phyloP scores from a whole-genome alignment of 1,140 invertebrate genomes.

The Drosophila subpulchrella region DNA sequence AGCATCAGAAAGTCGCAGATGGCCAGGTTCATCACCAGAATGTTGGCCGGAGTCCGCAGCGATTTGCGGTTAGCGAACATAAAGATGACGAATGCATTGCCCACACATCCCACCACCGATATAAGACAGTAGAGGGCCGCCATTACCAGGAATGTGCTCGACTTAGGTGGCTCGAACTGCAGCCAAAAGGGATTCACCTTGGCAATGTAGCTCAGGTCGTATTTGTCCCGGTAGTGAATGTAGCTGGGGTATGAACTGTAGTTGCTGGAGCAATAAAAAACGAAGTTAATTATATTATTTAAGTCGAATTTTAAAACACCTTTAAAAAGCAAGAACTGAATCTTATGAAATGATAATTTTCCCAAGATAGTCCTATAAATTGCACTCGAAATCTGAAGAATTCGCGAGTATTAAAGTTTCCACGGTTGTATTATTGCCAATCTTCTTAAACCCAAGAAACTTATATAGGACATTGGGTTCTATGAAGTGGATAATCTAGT shows the following conservation, averaged over 20 bases:
- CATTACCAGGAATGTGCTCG: slow-evolving; percentile 86
- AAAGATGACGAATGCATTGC: slow-evolving; percentile 88
- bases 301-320: too few species aligned
- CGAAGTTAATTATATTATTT: background rate
- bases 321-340: too few species aligned
- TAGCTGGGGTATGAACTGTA: slow-evolving; percentile 71
- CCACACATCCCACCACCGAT: slow-evolving; percentile 87
- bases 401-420: too few species aligned
- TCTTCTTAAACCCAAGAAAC: too few species aligned
- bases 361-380: too few species aligned
- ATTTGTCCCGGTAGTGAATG: slow-evolving; percentile 72
- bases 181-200: slow-evolving; percentile 89
- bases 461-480: too few species aligned
- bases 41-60: slow-evolving; percentile 90
- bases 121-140: slow-evolving; percentile 87
- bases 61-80: slow-evolving; percentile 87
- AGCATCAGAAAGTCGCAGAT: slow-evolving; percentile 91
- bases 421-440: too few species aligned
- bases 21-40: slow-evolving; percentile 91
- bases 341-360: too few species aligned
- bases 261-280: slow-evolving; percentile 8
- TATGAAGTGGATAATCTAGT: too few species aligned
- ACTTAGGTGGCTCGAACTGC: slow-evolving; percentile 86
- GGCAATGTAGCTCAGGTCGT: slow-evolving; percentile 86
- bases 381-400: too few species aligned